These are phyloP conservation scores for Tenrec ecaudatus DNA, from an alignment of 2,113 vertebrate species.

Conservation along the genomic window DNA sequence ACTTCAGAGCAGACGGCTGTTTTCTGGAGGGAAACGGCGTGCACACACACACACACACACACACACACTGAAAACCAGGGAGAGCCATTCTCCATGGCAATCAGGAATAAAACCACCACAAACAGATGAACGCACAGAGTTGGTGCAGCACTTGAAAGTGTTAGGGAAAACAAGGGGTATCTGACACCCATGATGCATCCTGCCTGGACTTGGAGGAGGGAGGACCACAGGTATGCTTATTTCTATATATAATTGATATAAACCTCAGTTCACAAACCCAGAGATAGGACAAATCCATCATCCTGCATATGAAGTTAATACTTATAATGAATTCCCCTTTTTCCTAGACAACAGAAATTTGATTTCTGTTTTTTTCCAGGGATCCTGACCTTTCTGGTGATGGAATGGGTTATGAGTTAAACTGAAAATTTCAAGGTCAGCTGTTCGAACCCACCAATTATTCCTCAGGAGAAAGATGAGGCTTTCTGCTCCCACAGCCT, in stretches of 20 bases:
- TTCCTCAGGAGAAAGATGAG: too few species aligned
- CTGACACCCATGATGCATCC: background rate
- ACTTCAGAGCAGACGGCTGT: constrained; percentile 58
- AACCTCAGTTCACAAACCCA: background rate
- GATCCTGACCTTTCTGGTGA: too few species aligned
- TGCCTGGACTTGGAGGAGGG: background rate
- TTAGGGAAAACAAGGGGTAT: background rate
- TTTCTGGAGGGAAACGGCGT: constrained; percentile 59
- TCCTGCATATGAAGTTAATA: constrained; percentile 27
- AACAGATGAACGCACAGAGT: background rate
- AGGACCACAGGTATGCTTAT: background rate
- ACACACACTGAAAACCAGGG: constrained; percentile 4
- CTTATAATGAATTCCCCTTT: background rate
- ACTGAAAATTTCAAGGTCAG: too few species aligned
- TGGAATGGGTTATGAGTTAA: too few species aligned
- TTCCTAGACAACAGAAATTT: constrained; percentile 4
- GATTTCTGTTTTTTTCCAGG: background rate
- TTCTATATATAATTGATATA: too few species aligned
- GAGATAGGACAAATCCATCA: background rate
- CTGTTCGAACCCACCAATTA: too few species aligned
- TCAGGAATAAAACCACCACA: background rate
- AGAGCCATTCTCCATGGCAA: constrained; percentile 17
- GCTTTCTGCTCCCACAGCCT: too few species aligned
- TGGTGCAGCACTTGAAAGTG: background rate
- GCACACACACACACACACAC: background rate